phyloP scores from a whole-genome alignment of 2,113 vertebrate genomes.

The Rhizomys pruinosus region DNA sequence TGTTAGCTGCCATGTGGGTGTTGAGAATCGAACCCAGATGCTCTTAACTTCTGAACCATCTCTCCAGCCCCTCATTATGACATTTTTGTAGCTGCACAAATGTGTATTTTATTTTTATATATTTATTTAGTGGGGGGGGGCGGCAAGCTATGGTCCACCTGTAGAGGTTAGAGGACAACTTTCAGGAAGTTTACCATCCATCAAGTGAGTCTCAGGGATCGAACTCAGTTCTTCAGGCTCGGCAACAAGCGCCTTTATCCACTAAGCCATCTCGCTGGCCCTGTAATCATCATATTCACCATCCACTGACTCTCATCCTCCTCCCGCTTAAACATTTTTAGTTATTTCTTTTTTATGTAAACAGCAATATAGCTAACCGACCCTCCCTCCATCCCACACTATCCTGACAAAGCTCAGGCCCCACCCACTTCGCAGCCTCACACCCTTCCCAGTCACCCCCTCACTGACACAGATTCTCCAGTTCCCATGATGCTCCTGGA shows the following conservation, averaged over 20 bases:
- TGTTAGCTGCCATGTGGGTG: too few relatives aligned
- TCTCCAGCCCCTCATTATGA: too few relatives aligned
- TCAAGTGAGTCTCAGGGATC: too few relatives aligned
- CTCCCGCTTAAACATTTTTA: neutral
- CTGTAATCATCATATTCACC: neutral
- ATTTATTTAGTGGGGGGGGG: too few relatives aligned
- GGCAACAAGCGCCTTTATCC: too few relatives aligned
- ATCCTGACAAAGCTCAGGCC: neutral
- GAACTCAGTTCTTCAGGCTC: neutral
- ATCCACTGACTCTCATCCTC: neutral
- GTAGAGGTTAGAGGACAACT: neutral
- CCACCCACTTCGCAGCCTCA: neutral
- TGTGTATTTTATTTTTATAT: too few relatives aligned
- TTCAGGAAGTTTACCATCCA: neutral
- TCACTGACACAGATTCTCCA: too few relatives aligned
- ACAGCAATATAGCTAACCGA: neutral
- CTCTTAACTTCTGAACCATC: too few relatives aligned
- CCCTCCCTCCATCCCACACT: neutral
- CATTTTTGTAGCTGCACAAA: too few relatives aligned
- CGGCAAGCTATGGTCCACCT: neutral
- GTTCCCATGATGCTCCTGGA: neutral
- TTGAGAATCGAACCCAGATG: too few relatives aligned
- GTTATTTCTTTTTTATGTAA: neutral
- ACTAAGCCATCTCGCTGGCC: neutral
- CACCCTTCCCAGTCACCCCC: accelerated